Evolutionary conservation across 2,113 vertebrate genomes (phyloP), one percentile per base, ranked within the genome.

Genomic region (Beaufortia kweichowensis): DNA sequence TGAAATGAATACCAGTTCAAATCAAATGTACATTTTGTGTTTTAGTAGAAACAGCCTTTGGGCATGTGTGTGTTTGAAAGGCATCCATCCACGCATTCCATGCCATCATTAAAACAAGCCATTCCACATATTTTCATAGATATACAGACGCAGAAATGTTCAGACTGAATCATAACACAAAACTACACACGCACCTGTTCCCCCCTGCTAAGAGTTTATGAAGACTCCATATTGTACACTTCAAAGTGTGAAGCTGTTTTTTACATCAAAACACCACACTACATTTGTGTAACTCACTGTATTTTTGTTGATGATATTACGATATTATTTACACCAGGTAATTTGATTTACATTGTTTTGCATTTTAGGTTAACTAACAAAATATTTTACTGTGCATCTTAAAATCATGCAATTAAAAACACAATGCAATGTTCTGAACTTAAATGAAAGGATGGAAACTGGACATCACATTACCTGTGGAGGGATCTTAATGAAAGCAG

Each of bases 401-500:
- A 17, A 50, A 50, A 50, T 6, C 1, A 14, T 50, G 4, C 5
- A n/a, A 3, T n/a, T 50, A 7, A 50, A 56, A 56, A 35, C 0
- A 14, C n/a, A 67, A 28, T 23, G 24, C 28, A 29, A 5, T 21
- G 12, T 1, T n/a, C 12, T 31, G 26, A 56, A 14, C 28, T 14
- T 3, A 24, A 10, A 5, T 26, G 65, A 19, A 56, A 11, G 28
- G 46, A 35, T 43, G 10, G 41, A 70, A 3, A 76, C 3, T 14
- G 23, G 15, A 24, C 31, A 39, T 39, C 31, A 26, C 21, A 56
- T 85, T 88, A 93, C 92, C 91, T 93, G 90, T 39, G 85, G 82
- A 19, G 88, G 79, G 2, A 84, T 50, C 82, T 93, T 92, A 65
- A 82, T 85, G 75, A 89, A 87, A 55, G 87, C 80, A 3, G 90